Percentiles rank a stretch among this genome's conserved stretches.
Evolutionary conservation across 2,113 vertebrate species (phyloP).

Genomic region (Falco punctatus): DNA sequence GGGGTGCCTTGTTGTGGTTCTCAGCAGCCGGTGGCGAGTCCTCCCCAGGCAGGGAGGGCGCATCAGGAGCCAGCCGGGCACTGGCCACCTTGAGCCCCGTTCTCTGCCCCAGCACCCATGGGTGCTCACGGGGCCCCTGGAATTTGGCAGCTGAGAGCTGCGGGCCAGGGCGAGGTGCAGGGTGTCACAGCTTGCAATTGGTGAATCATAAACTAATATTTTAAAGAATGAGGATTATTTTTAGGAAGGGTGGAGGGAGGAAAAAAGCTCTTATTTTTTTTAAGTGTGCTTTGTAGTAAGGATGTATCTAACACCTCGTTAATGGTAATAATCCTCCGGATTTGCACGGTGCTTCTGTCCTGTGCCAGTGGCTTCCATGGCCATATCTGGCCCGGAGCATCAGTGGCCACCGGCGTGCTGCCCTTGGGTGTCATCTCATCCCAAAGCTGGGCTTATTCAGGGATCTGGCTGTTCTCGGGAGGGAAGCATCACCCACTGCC

Average conservation of each 20-base stretch:
- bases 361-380: rapidly evolving
- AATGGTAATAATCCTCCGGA: rapidly evolving
- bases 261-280: neutral
- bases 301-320: rapidly evolving
- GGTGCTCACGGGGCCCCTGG: neutral
- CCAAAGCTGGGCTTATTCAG: rapidly evolving
- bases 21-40: rapidly evolving
- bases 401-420: neutral
- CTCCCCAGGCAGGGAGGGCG: rapidly evolving
- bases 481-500: neutral
- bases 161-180: neutral
- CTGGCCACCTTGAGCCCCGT: neutral
- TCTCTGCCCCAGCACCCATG: neutral
- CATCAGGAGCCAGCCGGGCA: rapidly evolving
- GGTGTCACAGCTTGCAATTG: neutral
- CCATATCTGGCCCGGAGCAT: neutral
- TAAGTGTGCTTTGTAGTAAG: neutral
- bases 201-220: neutral
- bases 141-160: neutral
- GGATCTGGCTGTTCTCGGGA: rapidly evolving
- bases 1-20: neutral
- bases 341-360: rapidly evolving
- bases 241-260: neutral
- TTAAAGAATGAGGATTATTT: neutral
- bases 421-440: rapidly evolving